These are phyloP conservation scores for Percopsis omiscomaycus DNA, from an alignment of 2,797 vertebrate species.

Conservation along the genomic window DNA sequence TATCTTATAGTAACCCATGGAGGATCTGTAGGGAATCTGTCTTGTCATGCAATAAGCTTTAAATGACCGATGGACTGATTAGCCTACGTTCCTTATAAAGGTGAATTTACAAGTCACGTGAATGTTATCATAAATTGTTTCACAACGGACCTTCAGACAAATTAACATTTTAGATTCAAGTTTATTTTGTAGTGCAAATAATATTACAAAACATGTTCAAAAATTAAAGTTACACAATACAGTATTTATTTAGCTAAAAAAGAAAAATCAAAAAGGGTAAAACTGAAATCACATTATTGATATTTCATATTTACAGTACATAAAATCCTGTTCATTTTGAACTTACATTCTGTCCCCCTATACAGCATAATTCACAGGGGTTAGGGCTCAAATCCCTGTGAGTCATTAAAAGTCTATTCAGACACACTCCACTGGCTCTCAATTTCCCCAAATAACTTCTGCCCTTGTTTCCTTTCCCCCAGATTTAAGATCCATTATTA, in stretches of 20 bases:
- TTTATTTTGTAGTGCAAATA: constrained; percentile 79
- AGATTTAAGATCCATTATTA: not conserved
- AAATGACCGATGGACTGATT: too few species aligned
- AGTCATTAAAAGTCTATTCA: not conserved
- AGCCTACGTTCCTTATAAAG: too few species aligned
- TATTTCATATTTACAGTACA: constrained; percentile 56
- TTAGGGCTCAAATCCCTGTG: constrained; percentile 18
- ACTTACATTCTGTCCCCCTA: constrained; percentile 58
- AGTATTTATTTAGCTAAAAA: constrained; percentile 29
- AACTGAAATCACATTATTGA: constrained; percentile 33
- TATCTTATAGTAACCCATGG: too few species aligned
- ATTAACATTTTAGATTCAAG: constrained; percentile 57
- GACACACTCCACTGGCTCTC: too few species aligned
- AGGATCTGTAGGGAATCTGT: not conserved
- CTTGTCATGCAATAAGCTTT: too few species aligned
- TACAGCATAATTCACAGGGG: constrained; percentile 17
- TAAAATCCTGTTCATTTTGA: constrained; percentile 57
- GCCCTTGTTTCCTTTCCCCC: constrained; percentile 8
- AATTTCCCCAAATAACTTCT: not conserved
- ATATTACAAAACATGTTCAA: constrained; percentile 62
- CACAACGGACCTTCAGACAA: constrained; percentile 4
- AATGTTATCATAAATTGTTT: not conserved
- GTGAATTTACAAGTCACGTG: not conserved
- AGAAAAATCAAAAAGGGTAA: constrained; percentile 30
- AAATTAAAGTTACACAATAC: constrained; percentile 56